Conservation (phyloP, 2,888 invertebrate species). For the Alviniconcha strummeri region DNA sequence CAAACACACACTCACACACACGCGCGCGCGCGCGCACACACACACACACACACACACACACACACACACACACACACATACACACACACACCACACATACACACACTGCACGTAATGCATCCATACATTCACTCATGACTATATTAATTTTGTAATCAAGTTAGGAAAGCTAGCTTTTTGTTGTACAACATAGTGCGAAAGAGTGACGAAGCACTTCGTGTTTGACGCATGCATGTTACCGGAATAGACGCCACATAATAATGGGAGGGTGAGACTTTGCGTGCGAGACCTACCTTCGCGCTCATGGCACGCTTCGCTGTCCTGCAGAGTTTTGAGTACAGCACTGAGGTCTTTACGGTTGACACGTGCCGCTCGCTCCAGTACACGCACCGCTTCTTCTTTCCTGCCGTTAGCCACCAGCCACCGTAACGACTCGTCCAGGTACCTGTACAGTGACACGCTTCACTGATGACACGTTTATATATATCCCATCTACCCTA, state of each 20-base stretch:
- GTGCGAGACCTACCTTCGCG: too few relatives aligned
- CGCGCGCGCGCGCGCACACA: not conserved
- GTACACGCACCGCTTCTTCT: conserved; percentile 42
- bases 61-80: not conserved
- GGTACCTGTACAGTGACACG: too few relatives aligned
- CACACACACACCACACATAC: not conserved
- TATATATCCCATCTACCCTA: too few relatives aligned
- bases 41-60: not conserved
- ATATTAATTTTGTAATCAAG: not conserved
- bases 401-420: conserved; percentile 50
- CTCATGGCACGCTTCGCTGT: too few relatives aligned
- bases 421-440: too few relatives aligned
- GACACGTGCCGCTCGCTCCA: conserved; percentile 48
- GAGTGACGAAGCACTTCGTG: too few relatives aligned
- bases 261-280: too few relatives aligned
- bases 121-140: not conserved
- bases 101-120: not conserved
- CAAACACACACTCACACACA: not conserved
- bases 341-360: conserved; percentile 41
- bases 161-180: too few relatives aligned
- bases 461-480: too few relatives aligned
- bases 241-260: too few relatives aligned
- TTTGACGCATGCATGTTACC: too few relatives aligned
- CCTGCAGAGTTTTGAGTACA: conserved; percentile 30
- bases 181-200: too few relatives aligned